Base-by-base conservation (phyloP, 1,140 invertebrate species). In the Rhyacophila brunnea region DNA sequence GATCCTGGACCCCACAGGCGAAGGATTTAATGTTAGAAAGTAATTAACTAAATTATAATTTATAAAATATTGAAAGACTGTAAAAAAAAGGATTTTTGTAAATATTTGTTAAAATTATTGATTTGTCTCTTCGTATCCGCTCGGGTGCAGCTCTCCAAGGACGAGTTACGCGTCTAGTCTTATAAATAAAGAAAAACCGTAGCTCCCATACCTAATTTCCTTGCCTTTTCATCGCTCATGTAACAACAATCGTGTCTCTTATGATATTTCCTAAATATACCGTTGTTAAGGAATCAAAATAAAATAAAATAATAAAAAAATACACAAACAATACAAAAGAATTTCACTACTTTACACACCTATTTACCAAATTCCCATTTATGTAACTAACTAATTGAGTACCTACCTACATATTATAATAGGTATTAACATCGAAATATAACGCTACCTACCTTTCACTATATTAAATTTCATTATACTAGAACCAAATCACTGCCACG, bases 1-100 rank as follows among this genome's bases (percentile, higher is more conserved):
- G 93, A 87, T 96, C 67, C 82, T 95, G 64, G 93, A 96, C 78
- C 93, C 93, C 51, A 96, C 93, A 65, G 93, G 93, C 66, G 93
- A 96, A 79, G 93, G 93, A 67, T 92, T 94, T 80, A 89, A 88
- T 65, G 87, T 85, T 67, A 90, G 83, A 69, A 87, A 87, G 76
- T 86, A 81, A 80, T 77, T 54, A 44, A 54, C 54, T 74, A 59
- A 15, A 51, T 35, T 53, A 60, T 64, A 60, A 60, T 48, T 60
- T 64, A 64, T 58, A 57, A 45, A 48, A 58, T 58, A 35, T 60
- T 60, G 19, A 60, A 64, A 64, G 62, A 64, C 62, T 64, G 62
- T 58, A 47, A 51, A 45, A 51, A 45, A 58, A 52, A 49, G 42
- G 53, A 53, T 52, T 64, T 60, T 55, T 64, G 75, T 79, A 75